Evolutionary conservation across 2,113 vertebrate genomes (phyloP).

Genomic region (Recurvirostra avosetta): DNA sequence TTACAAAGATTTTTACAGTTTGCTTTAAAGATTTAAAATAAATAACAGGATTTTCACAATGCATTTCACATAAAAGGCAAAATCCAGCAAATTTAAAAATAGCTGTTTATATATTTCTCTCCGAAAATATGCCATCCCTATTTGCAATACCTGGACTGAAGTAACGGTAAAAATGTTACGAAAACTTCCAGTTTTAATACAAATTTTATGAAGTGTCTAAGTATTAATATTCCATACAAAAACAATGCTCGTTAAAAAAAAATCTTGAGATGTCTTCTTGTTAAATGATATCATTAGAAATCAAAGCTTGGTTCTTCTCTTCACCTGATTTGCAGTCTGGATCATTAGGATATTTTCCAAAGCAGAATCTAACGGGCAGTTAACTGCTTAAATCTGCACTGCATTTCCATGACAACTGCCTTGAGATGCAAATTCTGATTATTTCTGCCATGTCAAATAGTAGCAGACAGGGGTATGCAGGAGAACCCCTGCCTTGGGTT

Average conservation of each 20-base stretch:
- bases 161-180: not conserved
- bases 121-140: not conserved
- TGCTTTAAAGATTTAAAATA: not conserved
- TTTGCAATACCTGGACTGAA: not conserved
- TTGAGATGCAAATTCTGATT: not conserved
- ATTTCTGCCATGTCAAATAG: not conserved
- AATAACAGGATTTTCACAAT: not conserved
- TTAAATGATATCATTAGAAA: not conserved
- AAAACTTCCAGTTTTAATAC: not conserved
- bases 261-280: not conserved
- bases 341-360: not conserved
- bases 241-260: not conserved
- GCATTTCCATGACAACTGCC: not conserved
- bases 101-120: not conserved
- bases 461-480: not conserved
- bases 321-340: not conserved
- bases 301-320: not conserved
- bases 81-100: not conserved
- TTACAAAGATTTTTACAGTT: not conserved
- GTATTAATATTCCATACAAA: not conserved
- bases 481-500: not conserved
- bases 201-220: not conserved
- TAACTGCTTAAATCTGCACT: not conserved
- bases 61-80: not conserved
- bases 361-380: not conserved